These are phyloP conservation scores for Chromoteleia sp. DNA, from an alignment of 2,888 invertebrate genomes.

Conservation along the genomic window DNA sequence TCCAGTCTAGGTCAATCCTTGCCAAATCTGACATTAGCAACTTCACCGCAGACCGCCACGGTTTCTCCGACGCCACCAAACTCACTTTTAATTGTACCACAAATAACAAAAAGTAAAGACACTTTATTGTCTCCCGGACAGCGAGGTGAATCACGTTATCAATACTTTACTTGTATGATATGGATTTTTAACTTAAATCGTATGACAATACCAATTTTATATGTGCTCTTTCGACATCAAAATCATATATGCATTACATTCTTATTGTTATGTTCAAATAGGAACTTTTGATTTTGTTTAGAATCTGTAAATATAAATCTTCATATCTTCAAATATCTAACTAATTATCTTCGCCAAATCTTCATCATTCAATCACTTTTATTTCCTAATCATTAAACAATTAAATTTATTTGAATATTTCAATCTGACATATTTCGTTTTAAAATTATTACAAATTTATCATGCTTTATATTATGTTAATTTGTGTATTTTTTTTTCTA, in stretches of 20 bases:
- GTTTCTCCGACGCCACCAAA: conserved; percentile 84
- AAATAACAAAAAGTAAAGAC: conserved; percentile 84
- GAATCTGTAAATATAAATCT: too few relatives aligned
- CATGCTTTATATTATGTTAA: too few relatives aligned
- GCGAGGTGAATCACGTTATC: conserved; percentile 79
- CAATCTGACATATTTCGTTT: too few relatives aligned
- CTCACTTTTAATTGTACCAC: conserved; percentile 84
- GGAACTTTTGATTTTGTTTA: too few relatives aligned
- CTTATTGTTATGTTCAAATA: too few relatives aligned
- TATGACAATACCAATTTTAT: conserved; percentile 48
- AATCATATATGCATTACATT: not conserved
- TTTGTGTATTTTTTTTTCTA: too few relatives aligned
- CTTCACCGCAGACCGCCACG: conserved; percentile 83
- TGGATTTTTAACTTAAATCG: conserved; percentile 27
- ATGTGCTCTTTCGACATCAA: not conserved
- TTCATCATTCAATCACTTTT: too few relatives aligned
- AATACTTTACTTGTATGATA: conserved; percentile 63
- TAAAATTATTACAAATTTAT: too few relatives aligned
- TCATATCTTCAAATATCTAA: too few relatives aligned
- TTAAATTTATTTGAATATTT: too few relatives aligned
- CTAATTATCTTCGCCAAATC: too few relatives aligned
- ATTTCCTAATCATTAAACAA: too few relatives aligned
- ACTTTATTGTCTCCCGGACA: conserved; percentile 84
- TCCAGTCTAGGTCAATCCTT: conserved; percentile 91
- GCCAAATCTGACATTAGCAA: conserved; percentile 88